These are phyloP conservation scores for Muscicapa comitata DNA, from an alignment of 2,797 vertebrate species.

Conservation along the genomic window DNA sequence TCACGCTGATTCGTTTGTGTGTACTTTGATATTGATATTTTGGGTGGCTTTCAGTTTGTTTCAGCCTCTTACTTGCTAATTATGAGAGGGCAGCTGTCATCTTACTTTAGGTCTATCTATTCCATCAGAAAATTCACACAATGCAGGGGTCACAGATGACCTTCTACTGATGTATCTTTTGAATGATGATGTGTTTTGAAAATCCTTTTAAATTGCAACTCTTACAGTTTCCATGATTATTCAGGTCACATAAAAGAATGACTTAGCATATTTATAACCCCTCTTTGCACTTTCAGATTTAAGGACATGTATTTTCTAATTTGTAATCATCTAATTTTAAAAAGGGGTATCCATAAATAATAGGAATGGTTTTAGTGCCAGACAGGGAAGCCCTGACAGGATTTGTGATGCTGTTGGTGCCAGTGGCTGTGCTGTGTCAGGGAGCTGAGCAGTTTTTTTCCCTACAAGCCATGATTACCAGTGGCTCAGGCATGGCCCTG, in stretches of 20 bases:
- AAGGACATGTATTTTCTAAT: constrained; percentile 46
- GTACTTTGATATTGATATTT: constrained; percentile 27
- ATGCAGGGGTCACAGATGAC: constrained; percentile 35
- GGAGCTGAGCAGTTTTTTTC: neutral
- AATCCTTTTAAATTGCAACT: constrained; percentile 35
- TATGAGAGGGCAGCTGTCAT: constrained; percentile 14
- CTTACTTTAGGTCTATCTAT: neutral
- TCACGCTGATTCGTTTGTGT: neutral
- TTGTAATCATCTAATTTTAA: constrained; percentile 48
- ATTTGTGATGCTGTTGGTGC: neutral
- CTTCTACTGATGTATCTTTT: constrained; percentile 42
- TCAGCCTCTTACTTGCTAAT: constrained; percentile 12
- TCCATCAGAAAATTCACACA: neutral
- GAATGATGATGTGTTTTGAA: constrained; percentile 48
- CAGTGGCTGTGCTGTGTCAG: neutral
- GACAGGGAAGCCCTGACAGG: constrained; percentile 2
- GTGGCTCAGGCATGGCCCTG: neutral
- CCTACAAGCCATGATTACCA: rapidly evolving
- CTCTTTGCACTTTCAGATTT: constrained; percentile 35
- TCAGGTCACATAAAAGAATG: constrained; percentile 61
- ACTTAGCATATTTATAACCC: constrained; percentile 65
- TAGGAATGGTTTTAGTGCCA: constrained; percentile 22
- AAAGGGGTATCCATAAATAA: constrained; percentile 35
- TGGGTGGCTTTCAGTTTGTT: constrained; percentile 22
- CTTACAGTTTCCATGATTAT: constrained; percentile 40